These are phyloP conservation scores for Struthio camelus DNA, from an alignment of 2,113 vertebrate species.

Conservation along the genomic window DNA sequence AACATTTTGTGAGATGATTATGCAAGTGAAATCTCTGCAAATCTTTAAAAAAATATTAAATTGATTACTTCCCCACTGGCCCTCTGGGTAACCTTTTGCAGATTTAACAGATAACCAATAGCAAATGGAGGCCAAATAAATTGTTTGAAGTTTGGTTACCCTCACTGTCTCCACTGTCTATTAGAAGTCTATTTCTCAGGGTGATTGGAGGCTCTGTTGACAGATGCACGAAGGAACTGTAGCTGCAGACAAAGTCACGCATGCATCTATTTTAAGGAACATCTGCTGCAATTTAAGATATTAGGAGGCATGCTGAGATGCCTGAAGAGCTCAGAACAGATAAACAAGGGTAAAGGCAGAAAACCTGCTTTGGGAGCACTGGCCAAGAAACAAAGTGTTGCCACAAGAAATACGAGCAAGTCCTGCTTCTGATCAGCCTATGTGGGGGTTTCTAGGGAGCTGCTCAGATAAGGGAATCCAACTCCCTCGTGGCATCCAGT, in stretches of 20 bases:
- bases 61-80: background rate
- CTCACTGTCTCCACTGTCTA: background rate
- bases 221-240: background rate
- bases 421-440: background rate
- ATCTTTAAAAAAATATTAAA: constrained; percentile 30
- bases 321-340: background rate
- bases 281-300: background rate
- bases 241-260: background rate
- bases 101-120: constrained; percentile 4
- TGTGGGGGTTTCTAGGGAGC: background rate
- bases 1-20: constrained; percentile 37
- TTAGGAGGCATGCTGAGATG: background rate
- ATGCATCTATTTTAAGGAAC: background rate
- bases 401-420: background rate
- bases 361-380: background rate
- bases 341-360: background rate
- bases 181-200: background rate
- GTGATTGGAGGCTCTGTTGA: rapidly evolving
- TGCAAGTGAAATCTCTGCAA: constrained; percentile 55
- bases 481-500: background rate
- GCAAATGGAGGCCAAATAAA: background rate
- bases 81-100: background rate
- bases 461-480: background rate
- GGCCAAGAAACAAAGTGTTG: background rate
- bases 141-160: background rate